Evolutionary conservation across 2,113 vertebrate species (phyloP).

Genomic region (Nyctereutes procyonoides): DNA sequence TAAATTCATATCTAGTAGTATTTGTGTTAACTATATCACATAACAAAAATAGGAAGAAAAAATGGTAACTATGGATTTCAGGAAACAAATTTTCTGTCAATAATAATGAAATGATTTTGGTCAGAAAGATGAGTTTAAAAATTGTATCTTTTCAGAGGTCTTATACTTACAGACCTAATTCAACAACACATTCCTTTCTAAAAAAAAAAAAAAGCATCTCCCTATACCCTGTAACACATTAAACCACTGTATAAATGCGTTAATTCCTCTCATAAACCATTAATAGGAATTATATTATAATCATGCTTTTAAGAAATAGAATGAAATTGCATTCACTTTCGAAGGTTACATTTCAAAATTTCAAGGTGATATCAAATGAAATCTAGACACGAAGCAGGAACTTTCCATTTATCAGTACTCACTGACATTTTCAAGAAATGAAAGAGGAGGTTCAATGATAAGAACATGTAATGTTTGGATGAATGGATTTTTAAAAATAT

Average conservation of each 20-base stretch:
- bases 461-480: neutral
- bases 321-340: constrained; percentile 42
- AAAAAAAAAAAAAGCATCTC: neutral
- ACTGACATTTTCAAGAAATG: constrained; percentile 57
- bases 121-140: constrained; percentile 52
- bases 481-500: neutral
- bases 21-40: neutral
- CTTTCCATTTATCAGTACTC: constrained; percentile 43
- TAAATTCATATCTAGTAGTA: constrained; percentile 56
- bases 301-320: neutral
- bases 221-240: neutral
- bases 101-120: constrained; percentile 58
- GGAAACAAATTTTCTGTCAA: constrained; percentile 36
- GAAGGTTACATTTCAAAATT: constrained; percentile 50
- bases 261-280: neutral
- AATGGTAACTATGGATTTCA: neutral
- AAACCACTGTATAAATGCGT: neutral
- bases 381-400: neutral
- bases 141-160: neutral
- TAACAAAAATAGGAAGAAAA: constrained; percentile 32
- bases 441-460: constrained; percentile 52
- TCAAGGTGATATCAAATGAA: constrained; percentile 36
- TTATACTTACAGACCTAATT: neutral
- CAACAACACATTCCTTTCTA: neutral
- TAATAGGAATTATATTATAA: neutral